A percentile compares a stretch with the other conserved stretches of the same genome.
These are phyloP conservation scores for Morinoia aosen DNA, from an alignment of 2,888 invertebrate species.

Conservation along the genomic window DNA sequence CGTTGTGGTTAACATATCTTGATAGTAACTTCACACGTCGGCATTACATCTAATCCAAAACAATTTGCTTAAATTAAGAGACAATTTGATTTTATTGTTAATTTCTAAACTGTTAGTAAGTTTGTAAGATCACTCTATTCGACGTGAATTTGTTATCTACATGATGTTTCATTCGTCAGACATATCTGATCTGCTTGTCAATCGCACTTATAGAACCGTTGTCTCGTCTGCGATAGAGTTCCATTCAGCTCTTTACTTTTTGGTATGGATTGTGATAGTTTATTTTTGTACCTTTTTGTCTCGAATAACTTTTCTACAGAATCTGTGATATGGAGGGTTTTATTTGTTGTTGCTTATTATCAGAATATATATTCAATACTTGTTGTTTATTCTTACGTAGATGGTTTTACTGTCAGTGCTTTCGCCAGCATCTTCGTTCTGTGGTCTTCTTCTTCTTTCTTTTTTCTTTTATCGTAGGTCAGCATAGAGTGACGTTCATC, in stretches of 20 bases:
- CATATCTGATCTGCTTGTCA: neutral
- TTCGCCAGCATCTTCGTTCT: neutral
- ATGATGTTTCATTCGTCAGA: neutral
- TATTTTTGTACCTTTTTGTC: neutral
- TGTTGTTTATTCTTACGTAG: neutral
- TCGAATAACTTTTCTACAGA: neutral
- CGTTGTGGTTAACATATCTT: neutral
- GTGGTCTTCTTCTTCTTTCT: neutral
- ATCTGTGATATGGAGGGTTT: conserved; percentile 37
- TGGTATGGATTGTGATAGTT: neutral
- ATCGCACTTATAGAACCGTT: neutral
- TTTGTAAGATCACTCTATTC: neutral
- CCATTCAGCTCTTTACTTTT: neutral
- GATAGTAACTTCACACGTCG: neutral
- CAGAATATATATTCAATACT: neutral
- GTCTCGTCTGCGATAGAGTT: neutral
- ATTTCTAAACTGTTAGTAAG: neutral
- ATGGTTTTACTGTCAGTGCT: neutral
- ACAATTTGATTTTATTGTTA: neutral
- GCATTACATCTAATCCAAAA: neutral
- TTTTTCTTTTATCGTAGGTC: neutral
- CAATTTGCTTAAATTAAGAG: neutral
- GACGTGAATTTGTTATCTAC: neutral
- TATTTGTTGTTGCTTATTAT: conserved; percentile 1
- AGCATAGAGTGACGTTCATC: neutral